Base-by-base conservation (phyloP, 2,113 vertebrate genomes). In the Empidonax alnorum region DNA sequence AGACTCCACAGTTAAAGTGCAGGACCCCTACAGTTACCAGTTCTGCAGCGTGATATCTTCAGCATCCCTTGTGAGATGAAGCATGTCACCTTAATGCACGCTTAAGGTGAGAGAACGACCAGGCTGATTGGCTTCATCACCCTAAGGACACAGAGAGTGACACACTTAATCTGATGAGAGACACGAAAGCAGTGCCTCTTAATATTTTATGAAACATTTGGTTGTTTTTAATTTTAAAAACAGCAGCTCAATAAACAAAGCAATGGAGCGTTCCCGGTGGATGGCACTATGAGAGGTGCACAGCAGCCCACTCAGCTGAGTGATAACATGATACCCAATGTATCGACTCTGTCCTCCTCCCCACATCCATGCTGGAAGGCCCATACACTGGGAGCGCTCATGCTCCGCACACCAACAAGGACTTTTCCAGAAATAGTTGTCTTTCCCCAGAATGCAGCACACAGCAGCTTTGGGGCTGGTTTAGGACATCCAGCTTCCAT, bases 151-250 rank as follows among this genome's bases (percentile, higher is more conserved):
- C 75, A 92, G 62, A 69, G 73, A 93, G 86, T 79, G 81, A 72
- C 93, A 77, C 16, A 52, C 62, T 93, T 95, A 86, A 97, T 96
- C 96, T 94, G 94, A 87, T 86, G 81, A 94, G 96, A 90, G 76
- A 68, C 44, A 6, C 63, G 53, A 90, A 87, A 96, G 75, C 87
- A 67, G 71, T 17, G 4, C n/a, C 39, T 94, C 86, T 97, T 95
- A 91, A 96, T 95, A 91, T 74, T 96, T 92, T 73, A 93, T 96
- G 87, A 86, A 93, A 85, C 84, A 86, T 84, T 92, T 76, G 75
- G 76, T 81, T 83, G 63, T 23, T 94, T 93, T 96, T 96, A 93
- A 87, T 96, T 95, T 92, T 84, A 81, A 94, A 90, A 95, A 35
- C 79, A 88, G 91, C 62, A 84, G 83, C 93, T 86, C 90, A 79